These are phyloP conservation scores for Adelosebastes latens DNA, from an alignment of 2,797 vertebrate species.

Conservation along the genomic window DNA sequence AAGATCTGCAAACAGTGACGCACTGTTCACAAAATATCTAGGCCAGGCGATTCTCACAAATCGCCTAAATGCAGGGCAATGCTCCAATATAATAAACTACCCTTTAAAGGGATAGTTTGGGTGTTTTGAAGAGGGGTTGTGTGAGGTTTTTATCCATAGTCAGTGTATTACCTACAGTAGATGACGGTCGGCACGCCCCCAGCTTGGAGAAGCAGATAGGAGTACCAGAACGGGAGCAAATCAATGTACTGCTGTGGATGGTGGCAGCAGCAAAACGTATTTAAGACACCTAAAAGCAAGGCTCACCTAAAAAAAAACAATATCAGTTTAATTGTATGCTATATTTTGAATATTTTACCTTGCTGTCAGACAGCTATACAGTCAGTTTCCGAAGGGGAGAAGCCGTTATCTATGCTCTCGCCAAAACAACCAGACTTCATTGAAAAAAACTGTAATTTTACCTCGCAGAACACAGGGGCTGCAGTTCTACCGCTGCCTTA, in stretches of 20 bases:
- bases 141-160: background rate
- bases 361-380: too few species aligned
- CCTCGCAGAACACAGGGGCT: too few species aligned
- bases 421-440: too few species aligned
- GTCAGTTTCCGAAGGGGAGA: too few species aligned
- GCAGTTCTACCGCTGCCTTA: too few species aligned
- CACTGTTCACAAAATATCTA: conserved; percentile 4
- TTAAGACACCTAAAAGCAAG: background rate
- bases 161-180: background rate
- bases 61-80: background rate
- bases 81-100: background rate
- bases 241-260: background rate
- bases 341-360: too few species aligned
- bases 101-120: background rate
- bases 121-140: background rate
- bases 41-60: conserved; percentile 4
- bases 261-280: background rate
- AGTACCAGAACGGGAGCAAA: background rate
- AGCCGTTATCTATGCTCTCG: too few species aligned
- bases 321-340: too few species aligned
- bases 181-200: background rate
- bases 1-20: conserved; percentile 18
- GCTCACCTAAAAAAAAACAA: too few species aligned
- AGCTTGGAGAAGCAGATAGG: background rate
- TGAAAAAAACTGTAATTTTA: too few species aligned